Percentiles rank a stretch among this genome's conserved stretches.
phyloP scores from a whole-genome alignment of 2,888 invertebrate species.

The Oligia fasciuncula region DNA sequence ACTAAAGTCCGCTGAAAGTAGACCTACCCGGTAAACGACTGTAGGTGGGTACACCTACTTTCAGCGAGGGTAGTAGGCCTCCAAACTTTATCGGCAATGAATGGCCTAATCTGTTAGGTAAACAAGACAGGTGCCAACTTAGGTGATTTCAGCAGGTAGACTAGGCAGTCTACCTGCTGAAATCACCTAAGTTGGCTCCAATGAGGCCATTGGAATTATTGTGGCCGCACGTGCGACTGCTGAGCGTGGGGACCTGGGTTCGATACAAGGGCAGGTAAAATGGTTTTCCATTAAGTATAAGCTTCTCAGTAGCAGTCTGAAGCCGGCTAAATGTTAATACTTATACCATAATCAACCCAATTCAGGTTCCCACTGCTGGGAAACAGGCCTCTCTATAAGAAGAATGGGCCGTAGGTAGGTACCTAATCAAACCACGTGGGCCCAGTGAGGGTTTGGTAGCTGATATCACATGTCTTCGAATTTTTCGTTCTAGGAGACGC shows the following conservation, averaged over 20 bases:
- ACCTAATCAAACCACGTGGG: background rate
- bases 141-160: background rate
- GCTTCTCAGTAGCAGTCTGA: background rate
- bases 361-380: background rate
- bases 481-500: background rate
- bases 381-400: background rate
- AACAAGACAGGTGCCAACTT: background rate
- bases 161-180: background rate
- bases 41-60: background rate
- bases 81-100: background rate
- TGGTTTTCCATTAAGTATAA: background rate
- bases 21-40: background rate
- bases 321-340: background rate
- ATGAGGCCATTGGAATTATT: background rate
- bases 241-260: no score
- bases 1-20: no score
- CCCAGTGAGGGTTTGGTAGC: background rate
- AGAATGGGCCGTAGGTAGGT: no score
- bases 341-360: background rate
- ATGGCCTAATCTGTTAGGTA: background rate
- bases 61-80: no score
- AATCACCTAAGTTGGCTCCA: no score
- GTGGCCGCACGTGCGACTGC: background rate
- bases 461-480: background rate
- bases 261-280: background rate